A percentile compares a stretch with the other conserved stretches of the same genome.
phyloP scores from a whole-genome alignment of 2,797 vertebrate genomes.

The Sebastes minor region DNA sequence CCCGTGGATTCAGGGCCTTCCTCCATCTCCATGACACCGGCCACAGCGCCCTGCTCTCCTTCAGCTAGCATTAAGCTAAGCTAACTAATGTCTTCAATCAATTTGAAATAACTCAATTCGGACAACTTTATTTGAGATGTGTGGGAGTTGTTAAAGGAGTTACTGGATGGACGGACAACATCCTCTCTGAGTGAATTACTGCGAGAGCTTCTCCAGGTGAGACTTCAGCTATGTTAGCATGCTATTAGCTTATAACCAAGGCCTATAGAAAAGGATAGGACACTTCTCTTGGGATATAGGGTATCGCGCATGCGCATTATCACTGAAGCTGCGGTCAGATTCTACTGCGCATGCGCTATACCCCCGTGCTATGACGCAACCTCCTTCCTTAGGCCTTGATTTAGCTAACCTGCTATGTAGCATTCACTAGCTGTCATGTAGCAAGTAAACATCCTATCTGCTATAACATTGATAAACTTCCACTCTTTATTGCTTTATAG shows the following conservation, averaged over 20 bases:
- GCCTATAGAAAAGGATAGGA: too few species aligned
- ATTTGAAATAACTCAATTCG: conserved; percentile 37
- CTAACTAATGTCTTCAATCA: conserved; percentile 67
- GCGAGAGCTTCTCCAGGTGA: conserved; percentile 73
- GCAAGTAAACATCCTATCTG: too few species aligned
- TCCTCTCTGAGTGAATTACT: conserved; percentile 43
- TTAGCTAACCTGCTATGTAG: neutral
- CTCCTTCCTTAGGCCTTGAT: neutral
- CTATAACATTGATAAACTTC: neutral
- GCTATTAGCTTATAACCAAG: too few species aligned
- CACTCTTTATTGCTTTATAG: neutral
- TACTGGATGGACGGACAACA: conserved; percentile 53
- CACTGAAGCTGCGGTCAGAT: too few species aligned
- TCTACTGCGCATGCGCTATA: too few species aligned
- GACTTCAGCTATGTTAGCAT: conserved; percentile 50
- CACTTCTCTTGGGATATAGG: rapidly evolving
- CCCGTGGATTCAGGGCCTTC: conserved; percentile 73
- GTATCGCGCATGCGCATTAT: too few species aligned
- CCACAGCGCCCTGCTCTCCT: conserved; percentile 21
- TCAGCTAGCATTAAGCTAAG: conserved; percentile 72
- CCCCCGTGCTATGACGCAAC: too few species aligned
- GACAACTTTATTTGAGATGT: conserved; percentile 29
- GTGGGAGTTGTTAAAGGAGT: conserved; percentile 48
- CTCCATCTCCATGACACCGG: conserved; percentile 1
- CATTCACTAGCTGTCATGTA: neutral